phyloP scores from a whole-genome alignment of 2,113 vertebrate species.

The Clinocottus analis region DNA sequence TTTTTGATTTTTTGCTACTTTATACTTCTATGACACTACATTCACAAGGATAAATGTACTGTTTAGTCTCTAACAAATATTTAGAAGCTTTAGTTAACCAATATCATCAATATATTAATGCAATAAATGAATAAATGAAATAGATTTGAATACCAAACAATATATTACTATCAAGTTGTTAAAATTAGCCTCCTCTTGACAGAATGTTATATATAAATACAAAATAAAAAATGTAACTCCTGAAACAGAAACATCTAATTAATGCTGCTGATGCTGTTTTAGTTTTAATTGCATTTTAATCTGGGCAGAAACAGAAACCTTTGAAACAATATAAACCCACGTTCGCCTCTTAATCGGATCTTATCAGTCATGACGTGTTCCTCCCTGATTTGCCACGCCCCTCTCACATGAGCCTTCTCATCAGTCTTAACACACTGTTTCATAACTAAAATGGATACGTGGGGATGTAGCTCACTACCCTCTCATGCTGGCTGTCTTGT shows the following conservation, averaged over 20 bases:
- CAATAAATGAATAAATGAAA: not conserved
- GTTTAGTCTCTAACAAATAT: not conserved
- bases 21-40: not conserved
- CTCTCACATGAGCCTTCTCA: not conserved
- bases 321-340: not conserved
- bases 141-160: not conserved
- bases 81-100: not conserved
- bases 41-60: not conserved
- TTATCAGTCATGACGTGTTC: not conserved
- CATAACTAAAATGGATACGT: not conserved
- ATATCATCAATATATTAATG: not conserved
- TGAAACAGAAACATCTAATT: not conserved
- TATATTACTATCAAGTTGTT: not conserved
- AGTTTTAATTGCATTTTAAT: not conserved
- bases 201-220: not conserved
- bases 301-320: not conserved
- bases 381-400: not conserved
- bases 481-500: constrained; percentile 30
- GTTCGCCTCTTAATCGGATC: not conserved
- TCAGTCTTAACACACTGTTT: not conserved
- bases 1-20: not conserved
- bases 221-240: not conserved
- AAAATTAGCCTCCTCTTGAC: not conserved
- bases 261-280: not conserved
- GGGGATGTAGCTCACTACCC: not conserved